Evolutionary conservation across 1,140 invertebrate species (phyloP).

Genomic region (Zaprionus capensis): DNA sequence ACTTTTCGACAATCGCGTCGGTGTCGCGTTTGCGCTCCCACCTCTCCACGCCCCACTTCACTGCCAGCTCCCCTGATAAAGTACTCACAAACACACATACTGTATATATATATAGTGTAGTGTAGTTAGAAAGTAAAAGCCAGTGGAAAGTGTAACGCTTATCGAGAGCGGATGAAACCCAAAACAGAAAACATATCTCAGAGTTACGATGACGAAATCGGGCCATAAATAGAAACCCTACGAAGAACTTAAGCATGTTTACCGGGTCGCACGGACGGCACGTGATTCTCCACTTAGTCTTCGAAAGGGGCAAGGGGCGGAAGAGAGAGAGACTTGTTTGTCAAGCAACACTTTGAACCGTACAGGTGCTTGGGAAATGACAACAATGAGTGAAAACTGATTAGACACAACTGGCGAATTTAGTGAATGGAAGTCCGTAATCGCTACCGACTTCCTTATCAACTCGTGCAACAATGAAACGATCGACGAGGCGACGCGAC

Average conservation of each 20-base stretch:
- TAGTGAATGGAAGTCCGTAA: conserved; percentile 68
- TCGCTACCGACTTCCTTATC: conserved; percentile 16
- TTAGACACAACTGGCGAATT: conserved; percentile 57
- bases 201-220: conserved; percentile 66
- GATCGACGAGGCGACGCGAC: neutral
- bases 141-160: conserved; percentile 53
- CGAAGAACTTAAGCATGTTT: conserved; percentile 22
- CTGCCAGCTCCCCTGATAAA: neutral
- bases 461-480: conserved; percentile 7
- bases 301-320: neutral
- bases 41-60: neutral
- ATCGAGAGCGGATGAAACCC: conserved; percentile 57
- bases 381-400: conserved; percentile 45
- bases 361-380: conserved; percentile 22
- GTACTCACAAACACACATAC: neutral
- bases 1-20: conserved; percentile 11
- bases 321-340: neutral
- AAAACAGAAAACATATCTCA: conserved; percentile 4
- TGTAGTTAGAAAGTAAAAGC: conserved; percentile 65
- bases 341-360: neutral
- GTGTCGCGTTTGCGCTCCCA: neutral
- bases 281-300: conserved; percentile 8
- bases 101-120: neutral
- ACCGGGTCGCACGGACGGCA: conserved; percentile 19
- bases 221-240: conserved; percentile 38